Percentiles rank a stretch among this genome's conserved stretches.
phyloP scores from a whole-genome alignment of 2,113 vertebrate species.

The Pipra filicauda region DNA sequence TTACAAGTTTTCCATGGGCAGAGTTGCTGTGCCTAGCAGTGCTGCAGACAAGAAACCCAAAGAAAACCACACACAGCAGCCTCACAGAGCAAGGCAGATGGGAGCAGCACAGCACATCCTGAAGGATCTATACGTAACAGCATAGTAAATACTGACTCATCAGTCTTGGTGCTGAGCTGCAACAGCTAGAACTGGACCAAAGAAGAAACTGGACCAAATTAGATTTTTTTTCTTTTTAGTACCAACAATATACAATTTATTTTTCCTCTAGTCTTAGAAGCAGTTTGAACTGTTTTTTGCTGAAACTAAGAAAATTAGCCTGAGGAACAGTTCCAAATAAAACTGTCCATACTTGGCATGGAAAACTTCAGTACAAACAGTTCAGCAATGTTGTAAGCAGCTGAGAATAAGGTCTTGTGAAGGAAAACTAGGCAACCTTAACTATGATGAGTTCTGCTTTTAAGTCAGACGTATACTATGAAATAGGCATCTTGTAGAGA shows the following conservation, averaged over 20 bases:
- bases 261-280: neutral
- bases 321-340: conserved; percentile 13
- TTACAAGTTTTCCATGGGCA: neutral
- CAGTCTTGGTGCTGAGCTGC: neutral
- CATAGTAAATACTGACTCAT: neutral
- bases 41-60: neutral
- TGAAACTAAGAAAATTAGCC: conserved; percentile 30
- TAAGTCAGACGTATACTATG: neutral
- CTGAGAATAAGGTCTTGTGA: neutral
- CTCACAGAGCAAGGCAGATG: rapidly evolving
- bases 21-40: neutral
- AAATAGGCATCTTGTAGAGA: neutral
- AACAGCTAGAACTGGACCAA: neutral
- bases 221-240: neutral
- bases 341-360: conserved; percentile 59
- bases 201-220: neutral
- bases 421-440: neutral
- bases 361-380: conserved; percentile 48
- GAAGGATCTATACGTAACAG: neutral
- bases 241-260: neutral
- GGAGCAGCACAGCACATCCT: neutral
- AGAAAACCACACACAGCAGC: neutral
- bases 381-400: conserved; percentile 5
- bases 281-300: neutral
- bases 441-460: neutral